phyloP scores from a whole-genome alignment of 2,113 vertebrate genomes.

The Spea bombifrons region DNA sequence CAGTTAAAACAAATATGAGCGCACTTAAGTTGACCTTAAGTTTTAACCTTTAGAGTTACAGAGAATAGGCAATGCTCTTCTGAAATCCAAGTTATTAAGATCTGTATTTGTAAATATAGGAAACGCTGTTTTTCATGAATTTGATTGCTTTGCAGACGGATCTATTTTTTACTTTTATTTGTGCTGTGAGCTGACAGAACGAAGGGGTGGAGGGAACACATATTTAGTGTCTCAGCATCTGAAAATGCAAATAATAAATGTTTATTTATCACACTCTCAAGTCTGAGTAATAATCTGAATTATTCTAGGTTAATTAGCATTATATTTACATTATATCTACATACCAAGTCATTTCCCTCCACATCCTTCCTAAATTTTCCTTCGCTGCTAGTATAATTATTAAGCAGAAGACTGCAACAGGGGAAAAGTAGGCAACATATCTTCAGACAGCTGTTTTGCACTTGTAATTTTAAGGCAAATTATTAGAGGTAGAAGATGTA shows the following conservation, averaged over 20 bases:
- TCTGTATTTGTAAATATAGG: too few species aligned
- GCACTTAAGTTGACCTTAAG: too few species aligned
- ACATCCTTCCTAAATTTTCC: constrained; percentile 43
- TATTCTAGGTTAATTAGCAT: constrained; percentile 48
- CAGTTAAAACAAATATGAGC: too few species aligned
- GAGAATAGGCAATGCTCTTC: too few species aligned
- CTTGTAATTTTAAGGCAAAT: constrained; percentile 32
- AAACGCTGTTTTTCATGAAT: background rate
- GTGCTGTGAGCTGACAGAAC: constrained; percentile 33
- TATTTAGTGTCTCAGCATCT: constrained; percentile 44
- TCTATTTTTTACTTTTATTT: constrained; percentile 37
- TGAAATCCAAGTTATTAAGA: too few species aligned
- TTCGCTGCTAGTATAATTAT: constrained; percentile 39
- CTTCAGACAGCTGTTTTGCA: constrained; percentile 38
- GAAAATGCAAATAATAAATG: constrained; percentile 48
- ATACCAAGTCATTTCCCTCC: constrained; percentile 34
- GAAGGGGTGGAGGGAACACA: constrained; percentile 8
- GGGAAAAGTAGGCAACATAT: constrained; percentile 27
- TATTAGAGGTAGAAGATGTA: constrained; percentile 18
- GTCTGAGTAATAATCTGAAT: constrained; percentile 48
- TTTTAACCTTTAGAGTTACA: too few species aligned
- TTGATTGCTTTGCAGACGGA: constrained; percentile 16
- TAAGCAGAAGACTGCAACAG: constrained; percentile 24
- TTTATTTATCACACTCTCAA: constrained; percentile 46
- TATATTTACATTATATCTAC: constrained; percentile 50